Conservation (phyloP, 35 echinoderm and acorn worm species). For the Patiria miniata region DNA sequence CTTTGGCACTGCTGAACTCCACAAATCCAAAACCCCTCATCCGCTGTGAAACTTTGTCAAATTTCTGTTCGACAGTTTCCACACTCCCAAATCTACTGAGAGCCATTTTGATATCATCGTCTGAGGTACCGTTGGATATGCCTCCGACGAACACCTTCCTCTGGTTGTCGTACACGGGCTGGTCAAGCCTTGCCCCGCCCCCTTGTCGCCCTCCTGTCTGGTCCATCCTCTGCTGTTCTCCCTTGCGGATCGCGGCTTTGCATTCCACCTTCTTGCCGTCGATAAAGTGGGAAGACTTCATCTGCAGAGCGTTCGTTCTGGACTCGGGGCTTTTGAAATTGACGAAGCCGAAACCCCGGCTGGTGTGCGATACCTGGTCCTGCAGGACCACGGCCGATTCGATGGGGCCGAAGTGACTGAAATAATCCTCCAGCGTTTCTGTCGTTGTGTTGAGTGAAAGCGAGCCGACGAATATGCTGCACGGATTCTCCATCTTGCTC, state of each 20-base stretch:
- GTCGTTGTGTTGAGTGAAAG: neutral
- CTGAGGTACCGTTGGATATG: neutral
- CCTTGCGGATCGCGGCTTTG: neutral
- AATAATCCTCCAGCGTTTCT: conserved; percentile 9
- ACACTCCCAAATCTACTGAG: conserved; percentile 6
- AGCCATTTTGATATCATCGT: neutral
- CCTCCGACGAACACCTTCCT: conserved; percentile 3
- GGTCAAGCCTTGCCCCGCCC: neutral
- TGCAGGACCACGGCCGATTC: neutral
- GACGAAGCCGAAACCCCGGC: conserved; percentile 7
- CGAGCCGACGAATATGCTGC: conserved; percentile 19
- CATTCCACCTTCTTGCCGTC: neutral
- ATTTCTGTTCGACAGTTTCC: neutral
- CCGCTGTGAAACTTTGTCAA: conserved; percentile 11
- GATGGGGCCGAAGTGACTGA: neutral
- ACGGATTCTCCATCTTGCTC: neutral
- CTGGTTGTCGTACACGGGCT: neutral
- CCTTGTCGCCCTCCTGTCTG: neutral
- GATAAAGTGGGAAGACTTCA: neutral
- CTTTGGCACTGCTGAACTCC: neutral
- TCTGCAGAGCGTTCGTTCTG: neutral
- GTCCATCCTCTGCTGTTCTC: neutral
- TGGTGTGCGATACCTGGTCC: neutral
- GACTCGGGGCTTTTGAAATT: neutral
- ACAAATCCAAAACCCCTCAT: conserved; percentile 17